phyloP scores from a whole-genome alignment of 2,888 invertebrate genomes.

The Odiellus spinosus region DNA sequence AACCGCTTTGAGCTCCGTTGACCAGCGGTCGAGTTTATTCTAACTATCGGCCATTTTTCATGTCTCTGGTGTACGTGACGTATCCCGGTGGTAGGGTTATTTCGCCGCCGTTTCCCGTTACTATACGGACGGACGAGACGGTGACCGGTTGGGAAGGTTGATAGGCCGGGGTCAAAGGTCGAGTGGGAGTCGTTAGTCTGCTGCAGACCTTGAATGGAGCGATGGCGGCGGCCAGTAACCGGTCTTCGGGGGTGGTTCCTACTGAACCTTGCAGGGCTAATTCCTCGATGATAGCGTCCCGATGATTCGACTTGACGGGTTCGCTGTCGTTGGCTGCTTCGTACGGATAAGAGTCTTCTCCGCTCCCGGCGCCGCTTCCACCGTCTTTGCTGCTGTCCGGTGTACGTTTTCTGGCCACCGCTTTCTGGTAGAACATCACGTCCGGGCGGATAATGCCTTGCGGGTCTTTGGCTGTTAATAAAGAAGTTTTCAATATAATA shows the following conservation, averaged over 20 bases:
- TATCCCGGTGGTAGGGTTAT: slow-evolving; percentile 11
- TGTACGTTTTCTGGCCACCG: slow-evolving; percentile 5
- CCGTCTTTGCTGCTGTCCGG: neutral
- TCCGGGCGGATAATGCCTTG: slow-evolving; percentile 18
- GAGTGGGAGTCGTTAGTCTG: slow-evolving; percentile 8
- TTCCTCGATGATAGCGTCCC: neutral
- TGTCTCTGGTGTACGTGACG: slow-evolving; percentile 1
- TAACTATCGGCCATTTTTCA: too few species aligned
- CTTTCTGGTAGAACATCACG: slow-evolving; percentile 15
- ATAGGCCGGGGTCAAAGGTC: slow-evolving; percentile 14
- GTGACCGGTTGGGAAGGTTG: slow-evolving; percentile 12
- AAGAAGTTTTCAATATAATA: too few species aligned
- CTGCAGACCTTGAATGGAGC: too few species aligned
- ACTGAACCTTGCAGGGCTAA: neutral
- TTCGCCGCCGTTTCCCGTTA: slow-evolving; percentile 4
- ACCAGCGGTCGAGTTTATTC: too few species aligned
- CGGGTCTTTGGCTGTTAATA: slow-evolving; percentile 13
- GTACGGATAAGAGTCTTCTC: too few species aligned
- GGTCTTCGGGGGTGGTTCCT: neutral
- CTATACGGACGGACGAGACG: slow-evolving; percentile 9
- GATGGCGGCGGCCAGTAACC: too few species aligned
- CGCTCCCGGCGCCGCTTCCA: slow-evolving; percentile 3
- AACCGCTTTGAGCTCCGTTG: too few species aligned
- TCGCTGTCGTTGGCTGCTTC: too few species aligned
- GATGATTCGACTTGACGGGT: neutral